Evolutionary conservation across 2,888 invertebrate species (phyloP).

Genomic region (Cerastoderma edule): DNA sequence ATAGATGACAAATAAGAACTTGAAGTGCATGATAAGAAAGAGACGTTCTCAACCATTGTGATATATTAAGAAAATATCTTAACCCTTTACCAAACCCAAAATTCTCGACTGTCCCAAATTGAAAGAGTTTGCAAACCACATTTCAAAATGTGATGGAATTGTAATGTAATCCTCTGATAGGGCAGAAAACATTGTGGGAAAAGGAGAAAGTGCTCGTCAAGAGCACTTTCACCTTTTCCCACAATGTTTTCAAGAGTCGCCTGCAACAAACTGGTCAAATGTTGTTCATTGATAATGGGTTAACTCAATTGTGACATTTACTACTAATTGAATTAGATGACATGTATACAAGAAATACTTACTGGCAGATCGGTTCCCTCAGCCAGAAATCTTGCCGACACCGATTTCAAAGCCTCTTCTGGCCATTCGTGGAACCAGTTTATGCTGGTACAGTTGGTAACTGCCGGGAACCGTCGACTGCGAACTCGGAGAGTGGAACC

Average conservation of each 20-base stretch:
- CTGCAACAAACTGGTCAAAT: neutral
- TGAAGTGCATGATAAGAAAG: too few relatives aligned
- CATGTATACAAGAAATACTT: too few relatives aligned
- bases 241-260: neutral
- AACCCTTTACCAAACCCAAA: too few relatives aligned
- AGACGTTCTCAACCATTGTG: too few relatives aligned
- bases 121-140: too few relatives aligned
- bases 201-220: neutral
- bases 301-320: neutral
- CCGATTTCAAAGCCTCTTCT: slow-evolving; percentile 97
- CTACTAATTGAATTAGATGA: too few relatives aligned
- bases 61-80: too few relatives aligned
- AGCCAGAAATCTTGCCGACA: slow-evolving; percentile 93
- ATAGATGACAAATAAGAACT: too few relatives aligned
- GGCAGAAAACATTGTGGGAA: slow-evolving; percentile 3
- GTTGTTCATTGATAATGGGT: slow-evolving; percentile 6
- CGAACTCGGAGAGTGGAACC: slow-evolving; percentile 95
- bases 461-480: slow-evolving; percentile 96
- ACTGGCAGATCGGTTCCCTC: slow-evolving; percentile 86
- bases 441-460: slow-evolving; percentile 96
- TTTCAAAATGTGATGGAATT: neutral
- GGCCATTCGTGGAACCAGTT: slow-evolving; percentile 99
- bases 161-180: neutral
- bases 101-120: too few relatives aligned
- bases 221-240: neutral